Evolutionary conservation across 2,113 vertebrate species (phyloP).

Genomic region (Gymnobelideus leadbeateri): DNA sequence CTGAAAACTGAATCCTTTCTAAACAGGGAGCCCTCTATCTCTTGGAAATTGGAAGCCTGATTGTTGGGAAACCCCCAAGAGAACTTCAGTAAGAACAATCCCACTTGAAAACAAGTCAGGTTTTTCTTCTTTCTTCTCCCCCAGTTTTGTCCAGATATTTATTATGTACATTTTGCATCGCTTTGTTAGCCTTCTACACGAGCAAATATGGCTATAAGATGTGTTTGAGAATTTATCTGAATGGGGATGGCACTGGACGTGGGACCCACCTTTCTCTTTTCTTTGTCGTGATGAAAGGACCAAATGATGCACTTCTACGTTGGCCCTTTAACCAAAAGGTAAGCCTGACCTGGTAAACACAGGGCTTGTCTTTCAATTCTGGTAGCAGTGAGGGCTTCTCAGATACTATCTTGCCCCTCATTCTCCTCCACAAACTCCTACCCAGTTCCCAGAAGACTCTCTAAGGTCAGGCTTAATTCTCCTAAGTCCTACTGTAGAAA

Average conservation of each 20-base stretch:
- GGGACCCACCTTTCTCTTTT: slow-evolving; percentile 95
- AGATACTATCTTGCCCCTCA: neutral
- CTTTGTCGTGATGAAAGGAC: slow-evolving; percentile 95
- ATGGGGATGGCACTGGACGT: slow-evolving; percentile 93
- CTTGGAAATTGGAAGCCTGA: slow-evolving; percentile 5
- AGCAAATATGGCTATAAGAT: slow-evolving; percentile 97
- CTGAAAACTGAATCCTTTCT: neutral
- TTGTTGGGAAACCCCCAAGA: neutral
- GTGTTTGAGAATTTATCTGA: slow-evolving; percentile 94
- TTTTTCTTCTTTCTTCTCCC: neutral
- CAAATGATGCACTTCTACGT: slow-evolving; percentile 90
- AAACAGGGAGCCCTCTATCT: neutral
- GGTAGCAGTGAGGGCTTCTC: rapidly evolving
- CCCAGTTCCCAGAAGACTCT: rapidly evolving
- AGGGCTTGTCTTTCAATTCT: rapidly evolving
- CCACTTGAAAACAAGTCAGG: neutral
- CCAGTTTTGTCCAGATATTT: slow-evolving; percentile 16
- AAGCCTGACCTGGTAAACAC: neutral
- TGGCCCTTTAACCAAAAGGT: slow-evolving; percentile 99
- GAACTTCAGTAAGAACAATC: neutral
- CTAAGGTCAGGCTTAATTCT: neutral
- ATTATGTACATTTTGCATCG: neutral
- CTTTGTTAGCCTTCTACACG: slow-evolving; percentile 92
- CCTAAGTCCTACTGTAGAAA: neutral
- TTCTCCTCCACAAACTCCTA: neutral